These are phyloP conservation scores for Elegia similella DNA, from an alignment of 2,888 invertebrate genomes.

Conservation along the genomic window DNA sequence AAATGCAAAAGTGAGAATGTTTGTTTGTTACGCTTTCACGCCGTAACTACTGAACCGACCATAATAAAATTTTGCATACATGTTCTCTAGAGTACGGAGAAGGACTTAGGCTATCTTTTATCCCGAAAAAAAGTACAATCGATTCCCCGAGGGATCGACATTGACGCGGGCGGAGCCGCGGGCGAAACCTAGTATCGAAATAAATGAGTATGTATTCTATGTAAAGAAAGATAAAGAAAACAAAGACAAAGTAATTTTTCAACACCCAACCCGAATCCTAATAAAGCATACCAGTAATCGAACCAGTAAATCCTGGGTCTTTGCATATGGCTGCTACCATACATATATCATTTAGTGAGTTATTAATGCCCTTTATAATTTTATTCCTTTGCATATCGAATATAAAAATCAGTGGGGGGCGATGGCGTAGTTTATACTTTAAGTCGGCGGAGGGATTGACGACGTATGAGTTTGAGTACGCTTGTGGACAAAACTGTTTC, in stretches of 20 bases:
- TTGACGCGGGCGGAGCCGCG: too few relatives aligned
- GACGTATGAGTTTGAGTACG: conserved; percentile 33
- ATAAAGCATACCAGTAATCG: conserved; percentile 39
- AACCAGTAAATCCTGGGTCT: conserved; percentile 48
- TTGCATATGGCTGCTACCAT: conserved; percentile 56
- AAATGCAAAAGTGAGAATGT: too few relatives aligned
- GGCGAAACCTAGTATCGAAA: too few relatives aligned
- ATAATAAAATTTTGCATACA: too few relatives aligned
- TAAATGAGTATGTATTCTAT: too few relatives aligned
- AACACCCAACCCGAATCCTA: conserved; percentile 2
- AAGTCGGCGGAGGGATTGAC: conserved; percentile 30
- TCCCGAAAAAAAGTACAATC: too few relatives aligned
- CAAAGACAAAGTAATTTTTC: conserved; percentile 6
- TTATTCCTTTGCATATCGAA: conserved; percentile 69
- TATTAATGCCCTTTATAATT: conserved; percentile 70
- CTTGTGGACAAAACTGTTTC: conserved; percentile 26
- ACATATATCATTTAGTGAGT: conserved; percentile 67
- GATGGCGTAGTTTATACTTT: conserved; percentile 15
- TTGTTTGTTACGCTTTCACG: too few relatives aligned
- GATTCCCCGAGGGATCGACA: too few relatives aligned
- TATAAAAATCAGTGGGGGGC: conserved; percentile 78
- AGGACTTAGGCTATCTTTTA: too few relatives aligned
- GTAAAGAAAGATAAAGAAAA: background rate
- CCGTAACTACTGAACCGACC: too few relatives aligned
- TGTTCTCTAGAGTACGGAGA: too few relatives aligned